Conservation (phyloP, 2,113 vertebrate genomes). For the Tor tambroides region DNA sequence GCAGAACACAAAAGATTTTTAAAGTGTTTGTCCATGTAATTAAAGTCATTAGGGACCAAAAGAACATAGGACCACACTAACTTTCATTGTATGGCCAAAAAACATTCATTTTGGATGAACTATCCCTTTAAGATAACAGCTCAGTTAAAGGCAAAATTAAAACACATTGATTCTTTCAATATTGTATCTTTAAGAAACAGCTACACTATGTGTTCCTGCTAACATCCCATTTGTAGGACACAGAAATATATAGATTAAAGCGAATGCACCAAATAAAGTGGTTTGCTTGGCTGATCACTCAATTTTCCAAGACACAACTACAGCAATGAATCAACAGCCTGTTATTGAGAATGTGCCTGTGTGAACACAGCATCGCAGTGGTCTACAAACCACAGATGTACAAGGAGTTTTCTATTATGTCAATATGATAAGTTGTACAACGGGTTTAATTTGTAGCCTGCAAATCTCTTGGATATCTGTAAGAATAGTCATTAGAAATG, state of each 20-base stretch:
- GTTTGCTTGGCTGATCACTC: slow-evolving; percentile 83
- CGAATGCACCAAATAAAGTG: slow-evolving; percentile 77
- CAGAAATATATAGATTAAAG: slow-evolving; percentile 69
- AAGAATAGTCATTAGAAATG: background rate
- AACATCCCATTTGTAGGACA: slow-evolving; percentile 70
- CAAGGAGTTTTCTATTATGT: slow-evolving; percentile 29
- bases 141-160: slow-evolving; percentile 68
- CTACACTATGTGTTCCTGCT: slow-evolving; percentile 65
- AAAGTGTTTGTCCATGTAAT: slow-evolving; percentile 3
- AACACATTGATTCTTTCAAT: slow-evolving; percentile 72
- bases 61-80: no score
- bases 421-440: slow-evolving; percentile 25
- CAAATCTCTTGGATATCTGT: background rate
- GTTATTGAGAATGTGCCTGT: slow-evolving; percentile 74
- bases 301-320: slow-evolving; percentile 81
- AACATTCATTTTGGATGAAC: no score
- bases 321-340: slow-evolving; percentile 81
- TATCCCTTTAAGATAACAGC: slow-evolving; percentile 30
- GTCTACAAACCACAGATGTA: slow-evolving; percentile 58
- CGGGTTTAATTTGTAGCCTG: background rate
- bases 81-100: no score
- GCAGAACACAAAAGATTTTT: background rate
- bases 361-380: slow-evolving; percentile 70
- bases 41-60: background rate
- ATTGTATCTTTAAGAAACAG: slow-evolving; percentile 66